These are phyloP conservation scores for Intellagama lesueurii DNA, from an alignment of 2,797 vertebrate species.

Conservation along the genomic window DNA sequence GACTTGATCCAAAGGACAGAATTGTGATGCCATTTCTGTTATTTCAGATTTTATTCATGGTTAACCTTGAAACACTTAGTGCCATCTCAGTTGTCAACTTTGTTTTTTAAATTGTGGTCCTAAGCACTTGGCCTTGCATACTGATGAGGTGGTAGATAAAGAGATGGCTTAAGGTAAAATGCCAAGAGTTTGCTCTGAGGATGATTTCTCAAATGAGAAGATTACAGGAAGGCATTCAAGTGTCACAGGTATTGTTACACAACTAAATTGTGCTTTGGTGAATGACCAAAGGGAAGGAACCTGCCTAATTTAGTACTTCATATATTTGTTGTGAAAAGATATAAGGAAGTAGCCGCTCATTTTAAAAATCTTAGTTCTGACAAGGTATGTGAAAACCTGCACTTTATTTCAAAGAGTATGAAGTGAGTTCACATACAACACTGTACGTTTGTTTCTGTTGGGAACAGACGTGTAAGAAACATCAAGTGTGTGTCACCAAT, in stretches of 20 bases:
- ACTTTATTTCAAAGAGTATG: conserved; percentile 34
- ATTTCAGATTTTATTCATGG: conserved; percentile 63
- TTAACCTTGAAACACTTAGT: conserved; percentile 49
- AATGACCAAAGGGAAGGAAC: conserved; percentile 47
- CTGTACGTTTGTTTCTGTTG: conserved; percentile 53
- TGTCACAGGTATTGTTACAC: conserved; percentile 37
- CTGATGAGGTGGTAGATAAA: not conserved
- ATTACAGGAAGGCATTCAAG: conserved; percentile 31
- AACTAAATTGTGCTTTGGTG: conserved; percentile 45
- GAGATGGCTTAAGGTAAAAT: conserved; percentile 33
- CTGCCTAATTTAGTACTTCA: conserved; percentile 38
- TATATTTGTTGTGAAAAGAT: not conserved
- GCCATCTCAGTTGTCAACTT: not conserved
- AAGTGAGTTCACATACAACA: conserved; percentile 25
- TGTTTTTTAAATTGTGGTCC: not conserved
- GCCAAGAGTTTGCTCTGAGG: conserved; percentile 55
- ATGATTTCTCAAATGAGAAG: conserved; percentile 60
- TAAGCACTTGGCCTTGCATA: conserved; percentile 16
- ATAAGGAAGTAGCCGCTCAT: conserved; percentile 25
- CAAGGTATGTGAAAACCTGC: conserved; percentile 26
- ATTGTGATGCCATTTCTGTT: conserved; percentile 45
- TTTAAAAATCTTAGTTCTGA: conserved; percentile 41
- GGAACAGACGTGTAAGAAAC: conserved; percentile 50
- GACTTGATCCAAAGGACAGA: conserved; percentile 52
- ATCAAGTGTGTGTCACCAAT: not conserved